phyloP scores from a whole-genome alignment of 2,888 invertebrate species.

The Pyrochroa serraticornis region DNA sequence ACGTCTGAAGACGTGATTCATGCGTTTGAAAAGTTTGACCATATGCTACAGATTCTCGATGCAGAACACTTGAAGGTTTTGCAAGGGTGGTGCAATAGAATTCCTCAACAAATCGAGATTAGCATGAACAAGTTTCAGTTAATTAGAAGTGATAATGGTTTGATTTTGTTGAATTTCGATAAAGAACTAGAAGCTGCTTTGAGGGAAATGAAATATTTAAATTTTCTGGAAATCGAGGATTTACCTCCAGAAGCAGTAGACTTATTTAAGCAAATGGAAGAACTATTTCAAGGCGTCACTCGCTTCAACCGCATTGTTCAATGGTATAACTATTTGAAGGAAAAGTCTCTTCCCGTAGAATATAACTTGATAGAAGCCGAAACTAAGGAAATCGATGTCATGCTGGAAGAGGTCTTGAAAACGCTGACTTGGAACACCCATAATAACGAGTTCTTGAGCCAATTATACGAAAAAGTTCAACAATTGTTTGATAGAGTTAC shows the following conservation, averaged over 20 bases:
- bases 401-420: slow-evolving; percentile 71
- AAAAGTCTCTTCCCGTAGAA: slow-evolving; percentile 77
- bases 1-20: slow-evolving; percentile 64
- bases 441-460: slow-evolving; percentile 62
- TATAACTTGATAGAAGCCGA: slow-evolving; percentile 77
- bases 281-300: slow-evolving; percentile 61
- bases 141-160: slow-evolving; percentile 58
- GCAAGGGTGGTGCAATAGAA: slow-evolving; percentile 71
- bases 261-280: slow-evolving; percentile 72
- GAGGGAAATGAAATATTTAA: slow-evolving; percentile 77
- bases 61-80: slow-evolving; percentile 68
- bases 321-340: slow-evolving; percentile 84
- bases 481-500: slow-evolving; percentile 71
- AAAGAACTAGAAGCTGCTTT: slow-evolving; percentile 72
- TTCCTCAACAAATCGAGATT: slow-evolving; percentile 68
- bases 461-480: slow-evolving; percentile 68
- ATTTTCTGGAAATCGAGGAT: slow-evolving; percentile 64
- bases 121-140: slow-evolving; percentile 69
- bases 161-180: slow-evolving; percentile 72
- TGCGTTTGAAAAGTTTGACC: slow-evolving; percentile 66
- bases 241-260: slow-evolving; percentile 66
- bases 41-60: slow-evolving; percentile 71
- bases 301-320: slow-evolving; percentile 66
- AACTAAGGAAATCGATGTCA: slow-evolving; percentile 73
- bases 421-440: slow-evolving; percentile 81